Percentiles rank a stretch among this genome's conserved stretches.
phyloP scores from a whole-genome alignment of 2,888 invertebrate species.

The Cyclophora punctaria region DNA sequence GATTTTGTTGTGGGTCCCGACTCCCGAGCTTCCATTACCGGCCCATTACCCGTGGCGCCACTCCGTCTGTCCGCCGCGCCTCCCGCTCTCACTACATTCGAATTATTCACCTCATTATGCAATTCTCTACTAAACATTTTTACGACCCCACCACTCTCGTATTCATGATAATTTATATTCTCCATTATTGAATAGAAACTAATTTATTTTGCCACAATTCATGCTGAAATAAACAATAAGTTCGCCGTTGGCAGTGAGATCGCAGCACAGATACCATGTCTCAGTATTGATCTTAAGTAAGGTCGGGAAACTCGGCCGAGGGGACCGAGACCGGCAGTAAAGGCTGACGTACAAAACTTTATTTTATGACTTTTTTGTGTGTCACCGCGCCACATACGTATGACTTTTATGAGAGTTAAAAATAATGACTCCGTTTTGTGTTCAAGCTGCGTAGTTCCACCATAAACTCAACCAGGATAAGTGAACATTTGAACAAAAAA shows the following conservation, averaged over 20 bases:
- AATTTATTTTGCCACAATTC: too few species aligned
- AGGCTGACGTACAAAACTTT: constrained; percentile 25
- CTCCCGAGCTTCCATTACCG: background rate
- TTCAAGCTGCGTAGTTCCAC: background rate
- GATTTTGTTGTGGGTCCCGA: too few species aligned
- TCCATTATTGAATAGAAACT: too few species aligned
- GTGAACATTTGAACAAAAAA: too few species aligned
- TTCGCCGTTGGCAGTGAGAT: constrained; percentile 14
- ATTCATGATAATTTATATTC: too few species aligned
- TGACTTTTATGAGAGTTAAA: constrained; percentile 6
- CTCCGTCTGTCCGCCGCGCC: constrained; percentile 37
- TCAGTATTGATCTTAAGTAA: constrained; percentile 60
- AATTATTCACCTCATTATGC: constrained; percentile 18
- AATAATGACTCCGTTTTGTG: constrained; percentile 5
- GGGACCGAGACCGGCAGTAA: constrained; percentile 32
- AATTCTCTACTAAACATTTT: background rate
- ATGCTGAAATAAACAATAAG: background rate
- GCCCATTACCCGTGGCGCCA: constrained; percentile 34
- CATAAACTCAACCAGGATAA: too few species aligned
- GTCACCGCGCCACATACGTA: constrained; percentile 10
- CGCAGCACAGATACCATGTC: constrained; percentile 46
- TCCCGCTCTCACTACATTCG: constrained; percentile 15
- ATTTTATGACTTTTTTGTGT: constrained; percentile 16
- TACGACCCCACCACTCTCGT: too few species aligned
- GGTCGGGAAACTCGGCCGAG: constrained; percentile 33